phyloP scores from a whole-genome alignment of 2,797 vertebrate species.

The Gadopsis bispinosus region DNA sequence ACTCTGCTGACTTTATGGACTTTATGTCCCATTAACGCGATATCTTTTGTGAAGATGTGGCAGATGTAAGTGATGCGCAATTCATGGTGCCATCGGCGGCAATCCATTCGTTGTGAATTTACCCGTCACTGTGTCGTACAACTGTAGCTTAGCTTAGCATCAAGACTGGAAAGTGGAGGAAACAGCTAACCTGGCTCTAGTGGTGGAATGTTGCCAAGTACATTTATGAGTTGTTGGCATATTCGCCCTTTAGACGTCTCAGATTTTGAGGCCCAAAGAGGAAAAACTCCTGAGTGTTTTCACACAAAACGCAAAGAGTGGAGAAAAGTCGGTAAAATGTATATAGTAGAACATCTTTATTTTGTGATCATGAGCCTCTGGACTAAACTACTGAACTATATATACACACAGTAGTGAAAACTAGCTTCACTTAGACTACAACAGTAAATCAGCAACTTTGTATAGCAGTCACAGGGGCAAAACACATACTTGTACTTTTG shows the following conservation, averaged over 20 bases:
- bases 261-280: neutral
- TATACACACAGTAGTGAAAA: neutral
- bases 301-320: neutral
- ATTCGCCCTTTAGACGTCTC: no score
- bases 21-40: no score
- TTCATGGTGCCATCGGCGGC: no score
- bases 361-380: neutral
- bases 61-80: no score
- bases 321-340: neutral
- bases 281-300: neutral
- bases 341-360: neutral
- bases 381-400: neutral
- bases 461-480: neutral
- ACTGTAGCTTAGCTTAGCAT: neutral
- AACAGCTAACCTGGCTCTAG: neutral
- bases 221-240: neutral
- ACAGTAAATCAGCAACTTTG: no score
- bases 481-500: neutral
- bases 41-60: no score
- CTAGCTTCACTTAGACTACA: neutral
- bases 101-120: no score
- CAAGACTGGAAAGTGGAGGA: neutral
- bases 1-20: no score
- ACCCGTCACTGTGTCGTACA: neutral
- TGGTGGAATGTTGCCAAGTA: no score